Evolutionary conservation across 2,113 vertebrate species (phyloP), one percentile per base, ranked within the genome.

Genomic region (Ploceus nigricollis): DNA sequence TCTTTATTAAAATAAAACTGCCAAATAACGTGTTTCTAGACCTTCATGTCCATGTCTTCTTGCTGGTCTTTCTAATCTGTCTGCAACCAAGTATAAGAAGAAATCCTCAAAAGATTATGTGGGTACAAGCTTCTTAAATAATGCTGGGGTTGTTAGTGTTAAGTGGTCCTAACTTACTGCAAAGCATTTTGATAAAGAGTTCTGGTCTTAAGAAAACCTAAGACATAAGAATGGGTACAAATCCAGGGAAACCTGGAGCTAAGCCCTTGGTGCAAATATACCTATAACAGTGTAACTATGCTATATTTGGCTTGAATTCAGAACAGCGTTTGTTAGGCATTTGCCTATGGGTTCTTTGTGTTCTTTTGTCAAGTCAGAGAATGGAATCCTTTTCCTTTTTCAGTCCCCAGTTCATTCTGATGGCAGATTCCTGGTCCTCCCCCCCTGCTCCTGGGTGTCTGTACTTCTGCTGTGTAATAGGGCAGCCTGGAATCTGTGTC

Each of bases 391-490:
- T n/a, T 33, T 45, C 23, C 27, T 35, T 30, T 19, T 27, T 7
- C 40, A 45, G 21, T 31, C 48, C 48, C 37, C 37, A 24, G 13
- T 12, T 78, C 10, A 12, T 33, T 66, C 8, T 60, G 50, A 11
- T 66, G 75, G 53, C 70, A 65, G 44, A 53, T 61, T 76, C 66
- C 50, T 61, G 39, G 50, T 64, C 10, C 42, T 79, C 12, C 44
- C 10, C 10, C 6, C 2, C 11, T 5, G 15, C n/a, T 57, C 54
- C n/a, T 39, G 61, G 30, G 4, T 57, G 20, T 31, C 17, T 72
- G n/a, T 48, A 3, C 22, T 80, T 30, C 0, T 1, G n/a, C 54
- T 82, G n/a, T 1, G 1, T 39, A 22, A 24, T 13, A 37, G 63
- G 71, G 40, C 45, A 77, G 73, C 8, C 73, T 71, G 82, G 75